Conservation (phyloP, 2,113 vertebrate species). For the Pygathrix nemaeus region DNA sequence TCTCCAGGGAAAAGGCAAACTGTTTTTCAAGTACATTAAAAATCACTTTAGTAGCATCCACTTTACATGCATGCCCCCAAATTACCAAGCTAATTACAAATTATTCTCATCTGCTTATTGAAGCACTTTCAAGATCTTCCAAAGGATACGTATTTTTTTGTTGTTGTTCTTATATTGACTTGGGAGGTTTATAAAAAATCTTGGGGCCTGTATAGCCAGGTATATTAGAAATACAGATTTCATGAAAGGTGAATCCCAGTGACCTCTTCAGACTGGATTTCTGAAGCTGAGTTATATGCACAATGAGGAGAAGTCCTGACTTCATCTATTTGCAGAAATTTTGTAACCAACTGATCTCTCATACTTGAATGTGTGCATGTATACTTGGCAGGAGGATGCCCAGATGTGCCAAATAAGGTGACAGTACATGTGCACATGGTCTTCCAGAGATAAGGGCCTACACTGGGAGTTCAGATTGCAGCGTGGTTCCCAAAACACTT, state of each 20-base stretch:
- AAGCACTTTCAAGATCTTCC: slow-evolving; percentile 71
- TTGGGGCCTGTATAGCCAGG: background rate
- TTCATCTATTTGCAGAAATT: background rate
- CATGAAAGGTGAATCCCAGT: background rate
- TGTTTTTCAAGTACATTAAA: slow-evolving; percentile 83
- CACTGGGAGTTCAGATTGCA: background rate
- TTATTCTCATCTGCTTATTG: slow-evolving; percentile 73
- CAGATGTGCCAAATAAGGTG: background rate
- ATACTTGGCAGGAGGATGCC: background rate
- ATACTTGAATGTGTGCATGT: background rate
- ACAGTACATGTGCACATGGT: background rate
- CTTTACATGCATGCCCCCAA: slow-evolving; percentile 77
- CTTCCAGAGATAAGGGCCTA: background rate
- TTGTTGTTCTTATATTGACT: slow-evolving; percentile 54
- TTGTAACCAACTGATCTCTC: background rate
- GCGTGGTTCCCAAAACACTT: background rate
- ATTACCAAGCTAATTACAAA: slow-evolving; percentile 85
- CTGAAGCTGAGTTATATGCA: background rate
- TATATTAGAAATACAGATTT: background rate
- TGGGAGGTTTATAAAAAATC: background rate
- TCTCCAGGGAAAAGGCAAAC: slow-evolving; percentile 81
- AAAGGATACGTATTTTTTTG: background rate
- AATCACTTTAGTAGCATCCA: slow-evolving; percentile 78
- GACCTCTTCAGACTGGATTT: background rate
- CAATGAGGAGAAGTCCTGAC: background rate